Percentiles rank a stretch among this genome's conserved stretches.
Conservation (phyloP, 2,888 invertebrate genomes). For the Nomada hirtipes region DNA sequence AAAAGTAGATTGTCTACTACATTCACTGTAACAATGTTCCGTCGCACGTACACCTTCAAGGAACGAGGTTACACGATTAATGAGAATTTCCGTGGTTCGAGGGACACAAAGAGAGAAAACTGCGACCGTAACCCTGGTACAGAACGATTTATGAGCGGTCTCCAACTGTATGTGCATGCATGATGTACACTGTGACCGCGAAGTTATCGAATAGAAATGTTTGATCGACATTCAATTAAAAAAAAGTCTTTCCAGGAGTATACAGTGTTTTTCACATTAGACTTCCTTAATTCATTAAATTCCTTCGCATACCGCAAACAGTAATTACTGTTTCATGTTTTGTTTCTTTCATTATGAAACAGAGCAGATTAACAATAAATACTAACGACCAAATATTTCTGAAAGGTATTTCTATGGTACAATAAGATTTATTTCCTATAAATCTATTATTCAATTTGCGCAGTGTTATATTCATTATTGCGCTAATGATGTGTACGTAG, state of each 20-base stretch:
- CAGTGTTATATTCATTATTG: no score
- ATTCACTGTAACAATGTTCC: conserved; percentile 21
- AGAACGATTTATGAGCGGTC: conserved; percentile 60
- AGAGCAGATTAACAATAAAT: no score
- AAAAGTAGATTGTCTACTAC: conserved; percentile 45
- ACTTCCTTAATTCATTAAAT: background rate
- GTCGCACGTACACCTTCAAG: conserved; percentile 13
- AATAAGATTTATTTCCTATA: no score
- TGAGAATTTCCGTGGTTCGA: conserved; percentile 75
- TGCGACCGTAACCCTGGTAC: conserved; percentile 64
- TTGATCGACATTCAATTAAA: background rate
- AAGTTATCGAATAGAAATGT: conserved; percentile 18
- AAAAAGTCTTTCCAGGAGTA: no score
- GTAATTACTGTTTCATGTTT: no score
- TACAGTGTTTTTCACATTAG: background rate
- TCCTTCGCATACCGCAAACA: background rate
- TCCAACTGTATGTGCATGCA: conserved; percentile 15
- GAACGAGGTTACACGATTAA: conserved; percentile 73
- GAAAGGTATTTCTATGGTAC: no score
- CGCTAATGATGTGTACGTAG: no score
- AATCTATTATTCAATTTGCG: no score
- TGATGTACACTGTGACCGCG: conserved; percentile 50
- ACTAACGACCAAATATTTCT: no score
- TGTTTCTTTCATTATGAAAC: no score
- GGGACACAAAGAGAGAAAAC: conserved; percentile 67